These are phyloP conservation scores for Leptopilina syphax DNA, from an alignment of 2,888 invertebrate species.

Conservation along the genomic window DNA sequence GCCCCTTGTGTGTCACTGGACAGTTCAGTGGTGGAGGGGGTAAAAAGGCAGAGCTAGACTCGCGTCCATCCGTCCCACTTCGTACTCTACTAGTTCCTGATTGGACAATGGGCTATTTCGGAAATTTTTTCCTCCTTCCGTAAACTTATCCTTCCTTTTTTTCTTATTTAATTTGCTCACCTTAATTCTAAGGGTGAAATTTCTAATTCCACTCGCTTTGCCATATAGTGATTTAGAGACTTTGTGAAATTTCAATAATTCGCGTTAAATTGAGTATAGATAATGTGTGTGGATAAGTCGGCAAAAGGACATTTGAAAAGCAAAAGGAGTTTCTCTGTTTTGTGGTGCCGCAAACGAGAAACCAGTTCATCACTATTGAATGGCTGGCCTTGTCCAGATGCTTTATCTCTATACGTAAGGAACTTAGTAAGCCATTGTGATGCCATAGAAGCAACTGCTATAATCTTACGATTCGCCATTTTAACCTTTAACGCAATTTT, in stretches of 20 bases:
- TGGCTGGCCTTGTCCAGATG: constrained; percentile 71
- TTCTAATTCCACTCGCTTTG: no score
- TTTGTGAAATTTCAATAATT: neutral
- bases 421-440: constrained; percentile 70
- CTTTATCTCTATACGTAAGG: constrained; percentile 68
- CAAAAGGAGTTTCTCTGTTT: constrained; percentile 34
- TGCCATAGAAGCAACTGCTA: constrained; percentile 66
- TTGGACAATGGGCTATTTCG: no score
- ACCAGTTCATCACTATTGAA: constrained; percentile 71
- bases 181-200: no score
- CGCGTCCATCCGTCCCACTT: no score
- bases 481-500: constrained; percentile 53
- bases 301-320: neutral
- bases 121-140: no score
- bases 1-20: no score
- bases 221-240: no score
- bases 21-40: no score
- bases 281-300: neutral
- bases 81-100: no score
- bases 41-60: no score
- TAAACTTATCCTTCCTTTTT: no score
- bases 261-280: constrained; percentile 16
- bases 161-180: no score
- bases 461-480: constrained; percentile 50
- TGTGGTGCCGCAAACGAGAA: constrained; percentile 48